phyloP scores from a whole-genome alignment of 2,797 vertebrate genomes.

The Pangasius larnaudii region DNA sequence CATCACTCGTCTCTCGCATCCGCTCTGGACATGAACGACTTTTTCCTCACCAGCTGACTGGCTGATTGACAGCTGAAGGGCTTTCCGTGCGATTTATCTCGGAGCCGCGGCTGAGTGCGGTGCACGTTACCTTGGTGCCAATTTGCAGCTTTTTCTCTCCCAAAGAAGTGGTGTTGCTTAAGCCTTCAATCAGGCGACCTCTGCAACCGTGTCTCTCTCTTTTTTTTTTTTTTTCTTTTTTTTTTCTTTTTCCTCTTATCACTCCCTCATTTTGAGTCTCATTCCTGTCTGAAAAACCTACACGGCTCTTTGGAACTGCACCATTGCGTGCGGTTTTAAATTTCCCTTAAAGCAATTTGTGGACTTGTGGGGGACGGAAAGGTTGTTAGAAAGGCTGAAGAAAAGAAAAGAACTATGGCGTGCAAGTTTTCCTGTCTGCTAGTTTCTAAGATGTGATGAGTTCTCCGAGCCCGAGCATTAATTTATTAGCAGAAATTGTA shows the following conservation, averaged over 20 bases:
- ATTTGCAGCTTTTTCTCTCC: conserved; percentile 40
- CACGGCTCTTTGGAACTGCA: conserved; percentile 6
- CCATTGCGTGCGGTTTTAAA: conserved; percentile 11
- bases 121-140: conserved; percentile 45
- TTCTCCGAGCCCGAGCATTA: too few species aligned
- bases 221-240: background rate
- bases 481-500: conserved; percentile 6
- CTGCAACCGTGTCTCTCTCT: background rate
- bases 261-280: background rate
- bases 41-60: background rate
- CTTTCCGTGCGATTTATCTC: conserved; percentile 35
- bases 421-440: background rate
- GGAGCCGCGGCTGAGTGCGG: conserved; percentile 27
- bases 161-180: background rate
- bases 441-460: background rate
- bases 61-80: conserved; percentile 48
- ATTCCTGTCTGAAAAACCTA: conserved; percentile 20
- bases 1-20: conserved; percentile 7
- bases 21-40: conserved; percentile 1
- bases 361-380: background rate
- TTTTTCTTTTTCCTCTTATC: background rate
- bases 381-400: background rate
- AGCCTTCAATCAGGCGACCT: conserved; percentile 31
- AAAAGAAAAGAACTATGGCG: background rate
- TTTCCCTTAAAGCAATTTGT: conserved; percentile 27